A percentile compares a stretch with the other conserved stretches of the same genome.
Evolutionary conservation across 1,140 invertebrate genomes (phyloP).

Genomic region (Apis laboriosa): DNA sequence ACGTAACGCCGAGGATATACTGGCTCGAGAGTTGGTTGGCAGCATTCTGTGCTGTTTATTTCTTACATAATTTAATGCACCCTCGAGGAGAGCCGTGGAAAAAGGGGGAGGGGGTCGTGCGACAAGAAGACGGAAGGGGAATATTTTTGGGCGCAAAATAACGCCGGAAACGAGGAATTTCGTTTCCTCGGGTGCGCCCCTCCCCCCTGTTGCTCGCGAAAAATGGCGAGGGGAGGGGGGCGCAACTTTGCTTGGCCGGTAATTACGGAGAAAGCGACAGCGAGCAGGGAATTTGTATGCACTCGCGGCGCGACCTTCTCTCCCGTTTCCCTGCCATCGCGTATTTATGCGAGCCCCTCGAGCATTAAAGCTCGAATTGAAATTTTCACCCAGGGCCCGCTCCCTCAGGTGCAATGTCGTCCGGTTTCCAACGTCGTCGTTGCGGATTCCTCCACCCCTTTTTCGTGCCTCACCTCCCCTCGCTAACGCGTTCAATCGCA

Average conservation of each 20-base stretch:
- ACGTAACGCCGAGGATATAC: constrained; percentile 1
- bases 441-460: neutral
- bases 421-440: constrained; percentile 26
- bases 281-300: constrained; percentile 29
- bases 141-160: neutral
- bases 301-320: constrained; percentile 4
- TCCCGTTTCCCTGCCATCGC: constrained; percentile 31
- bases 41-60: constrained; percentile 53
- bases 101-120: neutral
- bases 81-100: constrained; percentile 21
- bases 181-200: constrained; percentile 17
- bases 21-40: neutral
- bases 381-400: constrained; percentile 16
- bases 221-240: neutral
- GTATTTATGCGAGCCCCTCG: constrained; percentile 41
- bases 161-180: constrained; percentile 23
- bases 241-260: constrained; percentile 15
- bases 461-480: neutral
- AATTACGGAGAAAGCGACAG: constrained; percentile 48
- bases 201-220: too few relatives aligned
- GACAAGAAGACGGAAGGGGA: neutral
- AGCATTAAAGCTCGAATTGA: constrained; percentile 43
- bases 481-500: constrained; percentile 1
- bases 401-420: neutral
- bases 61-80: constrained; percentile 63